These are phyloP conservation scores for Cercocebus atys DNA, from an alignment of 2,113 vertebrate genomes.

Conservation along the genomic window DNA sequence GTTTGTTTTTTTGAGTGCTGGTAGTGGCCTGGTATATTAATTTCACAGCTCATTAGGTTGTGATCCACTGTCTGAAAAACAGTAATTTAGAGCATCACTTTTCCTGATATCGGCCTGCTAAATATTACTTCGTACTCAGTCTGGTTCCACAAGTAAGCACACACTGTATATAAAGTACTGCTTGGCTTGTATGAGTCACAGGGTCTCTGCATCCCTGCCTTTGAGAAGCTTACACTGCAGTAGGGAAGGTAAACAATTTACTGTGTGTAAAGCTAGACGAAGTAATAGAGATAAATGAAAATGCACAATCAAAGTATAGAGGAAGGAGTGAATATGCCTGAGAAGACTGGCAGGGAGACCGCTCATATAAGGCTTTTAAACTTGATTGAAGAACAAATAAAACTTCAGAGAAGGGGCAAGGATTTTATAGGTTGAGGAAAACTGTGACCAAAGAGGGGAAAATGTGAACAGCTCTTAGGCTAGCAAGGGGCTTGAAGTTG, in stretches of 20 bases:
- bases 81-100: background rate
- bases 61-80: constrained; percentile 38
- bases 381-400: background rate
- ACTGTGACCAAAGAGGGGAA: background rate
- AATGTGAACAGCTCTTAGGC: background rate
- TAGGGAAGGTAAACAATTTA: background rate
- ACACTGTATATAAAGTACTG: background rate
- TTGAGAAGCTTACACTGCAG: background rate
- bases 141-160: background rate
- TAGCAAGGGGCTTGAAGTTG: background rate
- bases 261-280: background rate
- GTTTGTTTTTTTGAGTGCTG: constrained; percentile 32
- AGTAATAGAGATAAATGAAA: background rate
- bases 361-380: background rate
- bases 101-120: background rate
- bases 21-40: background rate
- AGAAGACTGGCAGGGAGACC: background rate
- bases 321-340: background rate
- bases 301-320: background rate
- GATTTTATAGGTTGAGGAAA: background rate
- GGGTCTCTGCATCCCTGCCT: background rate
- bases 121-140: background rate
- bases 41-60: background rate
- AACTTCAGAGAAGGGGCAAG: background rate
- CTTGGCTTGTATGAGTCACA: background rate